Conservation (phyloP, 2,888 invertebrate genomes). For the Papilio demoleus region DNA sequence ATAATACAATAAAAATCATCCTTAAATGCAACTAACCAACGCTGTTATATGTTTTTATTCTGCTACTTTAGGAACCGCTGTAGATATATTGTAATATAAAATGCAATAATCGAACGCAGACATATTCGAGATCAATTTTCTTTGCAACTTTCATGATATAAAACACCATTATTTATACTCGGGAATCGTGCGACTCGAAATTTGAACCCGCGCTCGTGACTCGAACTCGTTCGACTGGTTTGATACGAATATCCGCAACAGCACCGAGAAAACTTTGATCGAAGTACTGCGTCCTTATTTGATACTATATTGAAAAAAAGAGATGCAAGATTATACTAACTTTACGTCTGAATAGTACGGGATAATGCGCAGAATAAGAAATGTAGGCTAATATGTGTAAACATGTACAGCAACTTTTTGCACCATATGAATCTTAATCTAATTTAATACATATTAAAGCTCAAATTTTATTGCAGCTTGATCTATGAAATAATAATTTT, state of each 20-base stretch:
- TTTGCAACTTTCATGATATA: slow-evolving; percentile 35
- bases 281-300: slow-evolving; percentile 41
- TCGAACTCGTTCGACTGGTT: slow-evolving; percentile 66
- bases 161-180: slow-evolving; percentile 54
- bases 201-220: slow-evolving; percentile 70
- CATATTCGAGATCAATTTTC: slow-evolving; percentile 27
- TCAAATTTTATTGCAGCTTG: too few relatives aligned
- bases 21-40: not conserved
- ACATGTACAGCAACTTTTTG: not conserved
- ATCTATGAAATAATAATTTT: too few relatives aligned
- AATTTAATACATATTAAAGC: not conserved
- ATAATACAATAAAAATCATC: not conserved
- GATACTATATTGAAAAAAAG: slow-evolving; percentile 32
- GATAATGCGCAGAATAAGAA: slow-evolving; percentile 8
- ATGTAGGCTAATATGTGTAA: not conserved
- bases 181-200: slow-evolving; percentile 60
- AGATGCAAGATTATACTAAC: slow-evolving; percentile 37
- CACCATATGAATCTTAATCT: not conserved
- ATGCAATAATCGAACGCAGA: slow-evolving; percentile 16
- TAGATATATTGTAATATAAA: not conserved
- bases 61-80: not conserved
- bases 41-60: not conserved
- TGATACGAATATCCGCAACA: slow-evolving; percentile 52
- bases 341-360: slow-evolving; percentile 29
- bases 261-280: slow-evolving; percentile 37